Evolutionary conservation across 2,888 invertebrate species (phyloP), one percentile per base, ranked within the genome.

Genomic region (Zelleria hepariella): DNA sequence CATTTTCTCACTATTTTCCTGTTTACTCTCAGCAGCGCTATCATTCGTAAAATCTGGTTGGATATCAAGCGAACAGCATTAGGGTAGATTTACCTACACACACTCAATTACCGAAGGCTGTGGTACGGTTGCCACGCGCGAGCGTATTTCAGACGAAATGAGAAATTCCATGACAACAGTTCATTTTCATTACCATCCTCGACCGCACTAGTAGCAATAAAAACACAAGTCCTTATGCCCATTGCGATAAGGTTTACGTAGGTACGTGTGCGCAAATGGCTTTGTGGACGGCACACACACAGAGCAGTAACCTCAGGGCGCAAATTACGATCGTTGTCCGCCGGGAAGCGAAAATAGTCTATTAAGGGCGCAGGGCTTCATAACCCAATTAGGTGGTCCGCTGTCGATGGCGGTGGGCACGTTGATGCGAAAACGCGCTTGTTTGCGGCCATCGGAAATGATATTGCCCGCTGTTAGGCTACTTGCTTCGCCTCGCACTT

Each of bases 301-400:
- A 32, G 32, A 32, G 32, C n/a, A n/a, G 32, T 15, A 32, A 54
- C 26, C 54, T 54, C n/a, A 26, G n/a, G 25, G 32, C 32, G 32
- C 23, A 25, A 54, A 54, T 26, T 54, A 26, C 25, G 54, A 25
- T 25, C 25, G n/a, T 26, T 25, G 54, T 54, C 54, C 54, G 24
- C 24, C n/a, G 27, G 54, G 25, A 51, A 23, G 51, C 20, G 32
- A 27, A 55, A 32, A 55, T 55, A 55, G 55, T 55, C 55, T 55
- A 55, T 32, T 55, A 55, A 27, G 32, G 55, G 32, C 18, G 32
- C 18, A 18, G 55, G 32, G 32, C 10, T 20, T 21, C 27, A 32
- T 55, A 55, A 55, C 27, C 55, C 32, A 55, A 55, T 55, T 55
- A 55, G 18, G 26, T 18, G 55, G 8, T 25, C 32, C 18, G 53